Evolutionary conservation across 1,140 invertebrate genomes (phyloP).

Genomic region (Diprion similis): DNA sequence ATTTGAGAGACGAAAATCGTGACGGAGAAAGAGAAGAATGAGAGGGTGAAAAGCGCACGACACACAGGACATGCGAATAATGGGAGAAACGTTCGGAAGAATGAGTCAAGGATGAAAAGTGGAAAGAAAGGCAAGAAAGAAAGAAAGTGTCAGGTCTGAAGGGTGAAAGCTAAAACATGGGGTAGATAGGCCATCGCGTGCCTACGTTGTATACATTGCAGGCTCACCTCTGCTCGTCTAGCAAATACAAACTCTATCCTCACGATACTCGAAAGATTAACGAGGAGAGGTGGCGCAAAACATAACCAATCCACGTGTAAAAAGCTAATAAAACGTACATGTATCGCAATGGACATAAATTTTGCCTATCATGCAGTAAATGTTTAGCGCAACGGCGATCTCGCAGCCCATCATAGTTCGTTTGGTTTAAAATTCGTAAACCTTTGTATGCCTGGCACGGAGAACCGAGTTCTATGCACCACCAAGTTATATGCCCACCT

Average conservation of each 20-base stretch:
- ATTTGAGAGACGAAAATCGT: conserved; percentile 37
- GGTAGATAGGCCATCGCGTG: conserved; percentile 47
- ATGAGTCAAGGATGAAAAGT: neutral
- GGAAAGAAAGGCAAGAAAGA: conserved; percentile 28
- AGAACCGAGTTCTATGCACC: neutral
- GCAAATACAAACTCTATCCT: conserved; percentile 34
- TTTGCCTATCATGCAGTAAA: neutral
- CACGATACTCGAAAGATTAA: conserved; percentile 51
- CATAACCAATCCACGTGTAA: conserved; percentile 46
- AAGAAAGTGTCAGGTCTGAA: conserved; percentile 17
- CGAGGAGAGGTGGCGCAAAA: conserved; percentile 48
- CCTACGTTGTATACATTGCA: conserved; percentile 41
- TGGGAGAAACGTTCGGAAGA: neutral
- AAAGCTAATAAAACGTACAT: conserved; percentile 49
- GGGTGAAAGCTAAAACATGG: conserved; percentile 41
- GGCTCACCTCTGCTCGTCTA: conserved; percentile 46
- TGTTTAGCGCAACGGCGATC: neutral
- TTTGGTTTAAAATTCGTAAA: neutral
- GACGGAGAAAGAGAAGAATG: conserved; percentile 23
- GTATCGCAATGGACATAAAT: conserved; percentile 10
- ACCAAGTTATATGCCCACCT: too few relatives aligned
- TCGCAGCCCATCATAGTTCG: neutral
- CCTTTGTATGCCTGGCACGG: neutral
- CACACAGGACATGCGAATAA: conserved; percentile 34
- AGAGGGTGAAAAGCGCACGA: conserved; percentile 38